Conservation (phyloP, 1,140 invertebrate species). For the Saccostrea glomerata region DNA sequence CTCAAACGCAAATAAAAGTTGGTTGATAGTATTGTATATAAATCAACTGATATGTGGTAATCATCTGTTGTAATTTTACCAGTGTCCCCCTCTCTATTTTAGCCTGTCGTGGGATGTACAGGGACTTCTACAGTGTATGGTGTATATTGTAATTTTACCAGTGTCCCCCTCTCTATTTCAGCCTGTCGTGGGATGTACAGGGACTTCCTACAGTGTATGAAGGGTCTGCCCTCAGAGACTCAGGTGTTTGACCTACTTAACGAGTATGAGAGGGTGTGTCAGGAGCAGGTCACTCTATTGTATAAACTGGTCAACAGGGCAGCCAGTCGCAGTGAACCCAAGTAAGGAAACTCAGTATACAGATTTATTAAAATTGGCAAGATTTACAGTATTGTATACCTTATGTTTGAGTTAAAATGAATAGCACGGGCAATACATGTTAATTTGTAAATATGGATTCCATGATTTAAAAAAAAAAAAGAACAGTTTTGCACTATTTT, state of each 20-base stretch:
- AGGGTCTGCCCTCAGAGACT: slow-evolving; percentile 55
- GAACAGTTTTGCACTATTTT: too few species aligned
- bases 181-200: slow-evolving; percentile 70
- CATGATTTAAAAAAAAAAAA: too few species aligned
- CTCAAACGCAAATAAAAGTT: too few species aligned
- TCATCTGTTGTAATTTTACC: background rate
- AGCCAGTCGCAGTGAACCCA: slow-evolving; percentile 54
- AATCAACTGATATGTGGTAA: too few species aligned
- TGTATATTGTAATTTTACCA: background rate
- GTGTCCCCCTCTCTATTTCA: slow-evolving; percentile 44
- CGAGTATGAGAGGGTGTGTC: slow-evolving; percentile 68
- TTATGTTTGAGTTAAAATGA: too few species aligned
- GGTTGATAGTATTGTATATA: too few species aligned
- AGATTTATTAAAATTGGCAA: background rate
- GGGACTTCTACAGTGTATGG: slow-evolving; percentile 68
- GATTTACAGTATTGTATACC: background rate
- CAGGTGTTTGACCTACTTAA: slow-evolving; percentile 68
- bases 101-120: slow-evolving; percentile 72
- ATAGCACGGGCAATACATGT: too few species aligned
- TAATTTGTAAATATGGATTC: too few species aligned
- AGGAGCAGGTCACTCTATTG: slow-evolving; percentile 68
- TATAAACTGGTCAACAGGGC: slow-evolving; percentile 67
- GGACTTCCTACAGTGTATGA: slow-evolving; percentile 69
- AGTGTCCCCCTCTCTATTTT: background rate
- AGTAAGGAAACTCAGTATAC: slow-evolving; percentile 4